Base-by-base conservation (phyloP, 2,113 vertebrate genomes). In the Hemiprocne comata region DNA sequence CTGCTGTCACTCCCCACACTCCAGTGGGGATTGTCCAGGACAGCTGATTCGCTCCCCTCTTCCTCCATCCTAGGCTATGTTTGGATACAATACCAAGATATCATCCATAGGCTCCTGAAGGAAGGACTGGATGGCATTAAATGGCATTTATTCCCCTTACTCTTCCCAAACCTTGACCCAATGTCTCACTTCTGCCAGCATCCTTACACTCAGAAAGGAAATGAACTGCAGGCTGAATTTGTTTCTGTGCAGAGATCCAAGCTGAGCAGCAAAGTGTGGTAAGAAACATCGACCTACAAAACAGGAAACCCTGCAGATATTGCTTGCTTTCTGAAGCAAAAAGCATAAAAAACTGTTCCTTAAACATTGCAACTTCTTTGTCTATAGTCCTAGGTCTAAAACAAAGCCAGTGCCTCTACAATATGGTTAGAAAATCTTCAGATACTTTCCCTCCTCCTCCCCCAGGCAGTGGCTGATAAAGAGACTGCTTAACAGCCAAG, bases 181-280 rank as follows among this genome's bases (percentile, higher is more conserved):
- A 0, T 7, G 11, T 21, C 58, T 87, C 24, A 17, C 26, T 81
- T 53, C 44, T 46, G 34, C 46, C 33, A 42, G 34, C 33, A 57
- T 9, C 42, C 36, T 67, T 36, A 42, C 36, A 46, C 20, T 24
- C 19, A 46, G 34, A 28, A 40, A 69, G 40, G 28, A 44, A 42
- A 10, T 23, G 2, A 89, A 38, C 13, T 48, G 36, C 72, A 74
- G 82, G 61, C 12, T 50, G 19, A 9, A 21, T 21, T 60, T 64
- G 10, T 55, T 70, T 20, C 38, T 54, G 24, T 29, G 16, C 24
- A 21, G 61, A 74, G 31, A 65, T 17, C 31, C 38, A 78, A 44
- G 15, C 4, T 34, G n/a, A 50, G 13, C n/a, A 65, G 40, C 57
- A 71, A 84, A 65, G 44, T 0, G 0, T 4, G 6, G 13, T 48